Percentiles rank a stretch among this genome's conserved stretches.
Conservation (phyloP, 1,140 invertebrate species). For the Heliconius nattereri region DNA sequence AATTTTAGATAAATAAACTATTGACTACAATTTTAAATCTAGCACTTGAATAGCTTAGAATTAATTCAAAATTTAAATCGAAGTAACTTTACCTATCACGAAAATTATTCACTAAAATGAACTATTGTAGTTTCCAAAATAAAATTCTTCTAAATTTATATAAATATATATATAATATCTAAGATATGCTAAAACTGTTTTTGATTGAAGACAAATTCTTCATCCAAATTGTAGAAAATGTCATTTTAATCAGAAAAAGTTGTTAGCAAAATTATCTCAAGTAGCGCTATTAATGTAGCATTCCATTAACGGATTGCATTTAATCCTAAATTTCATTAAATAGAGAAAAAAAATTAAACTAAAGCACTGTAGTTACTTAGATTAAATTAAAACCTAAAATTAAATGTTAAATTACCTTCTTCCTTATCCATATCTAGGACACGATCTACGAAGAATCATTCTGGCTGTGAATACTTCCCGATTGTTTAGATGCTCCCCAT, state of each 20-base stretch:
- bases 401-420: constrained; percentile 61
- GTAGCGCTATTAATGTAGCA: constrained; percentile 70
- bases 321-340: constrained; percentile 74
- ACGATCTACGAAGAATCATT: constrained; percentile 76
- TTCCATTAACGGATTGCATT: constrained; percentile 69
- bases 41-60: constrained; percentile 74
- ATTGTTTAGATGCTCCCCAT: constrained; percentile 69
- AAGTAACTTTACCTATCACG: constrained; percentile 68
- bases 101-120: constrained; percentile 68
- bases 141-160: constrained; percentile 74
- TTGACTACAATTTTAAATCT: constrained; percentile 69
- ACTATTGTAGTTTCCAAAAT: constrained; percentile 73
- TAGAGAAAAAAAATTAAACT: constrained; percentile 73
- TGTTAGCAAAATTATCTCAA: constrained; percentile 44
- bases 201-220: constrained; percentile 38
- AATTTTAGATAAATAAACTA: constrained; percentile 48
- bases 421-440: constrained; percentile 74
- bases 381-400: constrained; percentile 72
- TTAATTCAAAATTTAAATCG: constrained; percentile 73
- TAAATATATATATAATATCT: constrained; percentile 49
- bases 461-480: constrained; percentile 77
- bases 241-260: constrained; percentile 38
- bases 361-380: constrained; percentile 78
- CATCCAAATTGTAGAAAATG: constrained; percentile 12
- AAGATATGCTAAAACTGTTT: constrained; percentile 54